These are phyloP conservation scores for Ambastaia sidthimunki DNA, from an alignment of 2,797 vertebrate genomes.

Conservation along the genomic window DNA sequence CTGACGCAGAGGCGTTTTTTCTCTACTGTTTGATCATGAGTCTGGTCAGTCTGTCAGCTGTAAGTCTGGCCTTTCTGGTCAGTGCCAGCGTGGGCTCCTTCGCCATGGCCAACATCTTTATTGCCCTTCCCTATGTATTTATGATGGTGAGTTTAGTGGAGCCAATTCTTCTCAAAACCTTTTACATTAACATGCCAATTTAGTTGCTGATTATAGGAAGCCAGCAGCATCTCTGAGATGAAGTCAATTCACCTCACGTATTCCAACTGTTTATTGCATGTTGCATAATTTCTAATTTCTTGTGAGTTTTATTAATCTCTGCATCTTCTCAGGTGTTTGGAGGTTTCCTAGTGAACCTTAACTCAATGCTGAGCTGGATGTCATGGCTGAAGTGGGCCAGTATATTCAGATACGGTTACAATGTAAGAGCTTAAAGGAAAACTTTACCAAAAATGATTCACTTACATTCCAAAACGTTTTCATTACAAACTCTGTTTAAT, in stretches of 20 bases:
- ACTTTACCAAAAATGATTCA: background rate
- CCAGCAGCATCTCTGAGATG: too few species aligned
- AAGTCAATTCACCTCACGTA: too few species aligned
- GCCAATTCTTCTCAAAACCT: background rate
- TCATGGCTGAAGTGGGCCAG: slow-evolving; percentile 83
- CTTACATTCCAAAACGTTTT: too few species aligned
- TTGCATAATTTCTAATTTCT: too few species aligned
- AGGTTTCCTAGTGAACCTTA: slow-evolving; percentile 80
- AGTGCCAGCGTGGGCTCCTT: slow-evolving; percentile 78
- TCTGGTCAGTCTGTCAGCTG: slow-evolving; percentile 76
- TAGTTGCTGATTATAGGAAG: background rate
- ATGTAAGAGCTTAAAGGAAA: slow-evolving; percentile 59
- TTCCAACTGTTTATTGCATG: too few species aligned
- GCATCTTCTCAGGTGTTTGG: slow-evolving; percentile 76
- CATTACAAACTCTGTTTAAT: too few species aligned
- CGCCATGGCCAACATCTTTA: slow-evolving; percentile 80
- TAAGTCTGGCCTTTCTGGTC: slow-evolving; percentile 79
- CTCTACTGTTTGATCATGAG: slow-evolving; percentile 76
- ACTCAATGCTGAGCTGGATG: slow-evolving; percentile 79
- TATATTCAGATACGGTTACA: slow-evolving; percentile 79
- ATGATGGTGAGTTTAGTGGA: slow-evolving; percentile 78
- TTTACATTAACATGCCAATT: background rate
- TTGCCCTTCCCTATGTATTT: slow-evolving; percentile 80
- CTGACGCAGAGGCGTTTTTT: slow-evolving; percentile 70
- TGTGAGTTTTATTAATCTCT: background rate